Conservation (phyloP, 2,113 vertebrate genomes). For the Channa argus region DNA sequence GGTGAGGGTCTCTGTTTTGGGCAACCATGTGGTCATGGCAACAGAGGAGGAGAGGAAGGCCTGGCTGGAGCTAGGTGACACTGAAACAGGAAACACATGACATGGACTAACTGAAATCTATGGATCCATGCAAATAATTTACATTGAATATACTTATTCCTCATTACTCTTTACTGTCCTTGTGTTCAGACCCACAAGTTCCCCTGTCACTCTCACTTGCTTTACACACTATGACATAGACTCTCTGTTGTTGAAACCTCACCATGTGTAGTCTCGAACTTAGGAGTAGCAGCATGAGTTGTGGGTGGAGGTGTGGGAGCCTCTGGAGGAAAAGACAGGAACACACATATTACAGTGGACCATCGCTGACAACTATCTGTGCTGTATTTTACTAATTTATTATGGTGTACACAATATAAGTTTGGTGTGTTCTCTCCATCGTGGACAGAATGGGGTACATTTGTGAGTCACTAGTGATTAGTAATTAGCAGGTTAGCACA, state of each 20-base stretch:
- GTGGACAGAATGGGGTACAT: background rate
- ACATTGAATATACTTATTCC: background rate
- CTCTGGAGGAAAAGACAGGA: slow-evolving; percentile 46
- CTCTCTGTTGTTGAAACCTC: slow-evolving; percentile 27
- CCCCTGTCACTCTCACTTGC: background rate
- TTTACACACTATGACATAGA: background rate
- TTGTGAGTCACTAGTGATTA: no score
- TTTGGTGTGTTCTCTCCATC: background rate
- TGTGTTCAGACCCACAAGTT: background rate
- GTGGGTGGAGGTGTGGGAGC: slow-evolving; percentile 49
- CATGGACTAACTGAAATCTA: background rate
- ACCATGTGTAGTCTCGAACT: slow-evolving; percentile 72
- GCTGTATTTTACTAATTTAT: background rate
- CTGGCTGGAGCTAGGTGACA: slow-evolving; percentile 37
- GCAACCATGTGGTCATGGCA: slow-evolving; percentile 27
- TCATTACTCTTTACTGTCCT: background rate
- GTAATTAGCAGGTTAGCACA: no score
- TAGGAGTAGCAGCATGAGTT: slow-evolving; percentile 63
- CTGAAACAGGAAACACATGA: slow-evolving; percentile 30
- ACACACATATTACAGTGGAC: background rate
- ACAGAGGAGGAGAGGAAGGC: slow-evolving; percentile 16
- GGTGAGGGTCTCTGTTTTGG: slow-evolving; percentile 64
- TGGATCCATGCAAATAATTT: background rate
- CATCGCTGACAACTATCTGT: background rate
- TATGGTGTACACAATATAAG: background rate